phyloP scores from a whole-genome alignment of 2,797 vertebrate species.

The Gymnothorax javanicus region DNA sequence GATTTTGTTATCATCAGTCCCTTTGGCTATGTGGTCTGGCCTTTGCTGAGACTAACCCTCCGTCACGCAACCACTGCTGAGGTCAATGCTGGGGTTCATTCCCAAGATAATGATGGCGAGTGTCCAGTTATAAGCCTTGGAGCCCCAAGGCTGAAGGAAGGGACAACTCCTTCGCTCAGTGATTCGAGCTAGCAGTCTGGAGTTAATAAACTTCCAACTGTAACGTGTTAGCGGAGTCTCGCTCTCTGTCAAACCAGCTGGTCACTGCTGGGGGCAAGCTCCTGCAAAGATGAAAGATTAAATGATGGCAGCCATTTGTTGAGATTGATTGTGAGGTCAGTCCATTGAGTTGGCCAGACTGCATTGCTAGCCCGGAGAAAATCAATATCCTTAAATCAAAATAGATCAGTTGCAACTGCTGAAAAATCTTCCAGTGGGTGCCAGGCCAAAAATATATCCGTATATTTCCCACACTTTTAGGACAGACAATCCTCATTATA shows the following conservation, averaged over 20 bases:
- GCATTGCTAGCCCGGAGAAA: background rate
- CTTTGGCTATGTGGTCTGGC: no score
- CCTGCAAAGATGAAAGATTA: background rate
- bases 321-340: background rate
- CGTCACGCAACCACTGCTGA: background rate
- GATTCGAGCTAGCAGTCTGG: background rate
- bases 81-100: background rate
- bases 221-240: background rate
- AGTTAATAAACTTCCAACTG: background rate
- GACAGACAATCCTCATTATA: background rate
- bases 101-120: background rate
- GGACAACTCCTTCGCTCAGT: background rate
- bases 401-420: background rate
- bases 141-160: background rate
- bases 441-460: background rate
- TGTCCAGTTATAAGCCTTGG: background rate
- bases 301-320: background rate
- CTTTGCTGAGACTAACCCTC: background rate
- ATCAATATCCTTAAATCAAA: background rate
- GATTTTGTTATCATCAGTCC: slow-evolving; percentile 10
- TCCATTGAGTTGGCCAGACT: background rate
- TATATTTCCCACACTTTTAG: background rate
- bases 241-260: background rate
- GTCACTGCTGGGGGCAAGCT: background rate
- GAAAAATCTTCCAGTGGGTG: background rate